Evolutionary conservation across 2,797 vertebrate genomes (phyloP).

Genomic region (Pipistrellus pipistrellus): DNA sequence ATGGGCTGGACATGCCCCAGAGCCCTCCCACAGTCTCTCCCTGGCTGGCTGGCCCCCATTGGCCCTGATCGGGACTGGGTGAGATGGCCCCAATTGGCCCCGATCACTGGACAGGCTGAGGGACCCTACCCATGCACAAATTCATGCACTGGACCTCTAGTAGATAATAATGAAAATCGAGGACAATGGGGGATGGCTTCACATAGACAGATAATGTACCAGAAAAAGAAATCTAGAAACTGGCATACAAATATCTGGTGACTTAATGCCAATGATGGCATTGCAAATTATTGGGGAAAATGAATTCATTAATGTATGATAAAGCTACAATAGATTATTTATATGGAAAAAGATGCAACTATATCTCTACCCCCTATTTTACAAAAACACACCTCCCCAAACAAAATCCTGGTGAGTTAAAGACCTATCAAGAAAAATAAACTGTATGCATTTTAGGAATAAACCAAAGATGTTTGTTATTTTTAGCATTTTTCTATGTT

Average conservation of each 20-base stretch:
- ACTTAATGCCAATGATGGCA: background rate
- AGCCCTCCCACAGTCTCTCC: no score
- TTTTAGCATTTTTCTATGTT: slow-evolving; percentile 14
- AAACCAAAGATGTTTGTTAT: background rate
- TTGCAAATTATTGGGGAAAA: background rate
- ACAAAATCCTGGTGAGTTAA: background rate
- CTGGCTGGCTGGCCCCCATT: no score
- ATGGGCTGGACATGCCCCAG: no score
- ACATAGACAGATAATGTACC: background rate
- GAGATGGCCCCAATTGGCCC: no score
- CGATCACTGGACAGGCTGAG: no score
- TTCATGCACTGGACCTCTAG: no score
- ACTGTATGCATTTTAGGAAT: background rate
- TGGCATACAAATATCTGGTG: background rate
- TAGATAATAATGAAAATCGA: background rate
- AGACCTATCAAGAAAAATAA: background rate
- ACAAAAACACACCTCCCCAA: background rate
- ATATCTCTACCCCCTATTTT: background rate
- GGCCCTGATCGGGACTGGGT: no score
- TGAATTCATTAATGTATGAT: background rate
- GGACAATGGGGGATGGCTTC: no score
- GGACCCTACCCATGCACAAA: no score
- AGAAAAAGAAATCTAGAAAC: slow-evolving; percentile 25
- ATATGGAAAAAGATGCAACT: background rate
- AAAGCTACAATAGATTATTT: background rate